phyloP scores from a whole-genome alignment of 92 coral and sea anemone species.

The Zoanthus gigantus region DNA sequence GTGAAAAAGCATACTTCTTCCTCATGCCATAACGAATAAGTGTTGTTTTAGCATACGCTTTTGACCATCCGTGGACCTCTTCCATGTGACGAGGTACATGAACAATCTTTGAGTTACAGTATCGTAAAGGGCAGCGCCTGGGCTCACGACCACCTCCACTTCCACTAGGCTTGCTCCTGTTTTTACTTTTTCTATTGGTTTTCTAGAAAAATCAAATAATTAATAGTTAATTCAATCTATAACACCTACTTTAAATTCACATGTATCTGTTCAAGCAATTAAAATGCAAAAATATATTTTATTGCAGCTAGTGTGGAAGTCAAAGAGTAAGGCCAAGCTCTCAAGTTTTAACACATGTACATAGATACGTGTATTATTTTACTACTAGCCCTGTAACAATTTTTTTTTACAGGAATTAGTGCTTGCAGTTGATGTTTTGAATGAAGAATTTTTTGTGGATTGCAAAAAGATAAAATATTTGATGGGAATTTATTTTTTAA shows the following conservation, averaged over 20 bases:
- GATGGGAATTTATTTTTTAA: too few species aligned
- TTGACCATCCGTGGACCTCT: slow-evolving; percentile 5
- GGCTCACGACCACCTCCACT: not conserved
- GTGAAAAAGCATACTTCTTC: slow-evolving; percentile 10
- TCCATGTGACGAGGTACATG: slow-evolving; percentile 9
- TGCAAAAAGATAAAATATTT: too few species aligned
- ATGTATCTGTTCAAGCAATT: not conserved
- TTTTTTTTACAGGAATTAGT: too few species aligned
- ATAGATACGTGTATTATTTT: too few species aligned
- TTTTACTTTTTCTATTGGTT: slow-evolving; percentile 13
- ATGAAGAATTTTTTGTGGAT: too few species aligned
- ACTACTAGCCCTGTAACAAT: not conserved
- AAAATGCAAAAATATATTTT: too few species aligned
- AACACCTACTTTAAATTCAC: not conserved
- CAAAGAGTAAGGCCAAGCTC: not conserved
- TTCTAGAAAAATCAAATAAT: slow-evolving; percentile 1
- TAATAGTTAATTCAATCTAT: too few species aligned
- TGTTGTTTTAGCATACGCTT: slow-evolving; percentile 9
- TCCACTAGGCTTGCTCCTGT: not conserved
- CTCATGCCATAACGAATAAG: slow-evolving; percentile 7
- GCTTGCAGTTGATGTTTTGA: too few species aligned
- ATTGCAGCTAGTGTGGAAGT: not conserved
- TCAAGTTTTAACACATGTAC: too few species aligned
- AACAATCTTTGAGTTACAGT: not conserved
- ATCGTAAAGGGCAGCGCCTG: not conserved